Evolutionary conservation across 2,888 invertebrate species (phyloP), one percentile per base, ranked within the genome.

Genomic region (Coronaproctus castanopsis): DNA sequence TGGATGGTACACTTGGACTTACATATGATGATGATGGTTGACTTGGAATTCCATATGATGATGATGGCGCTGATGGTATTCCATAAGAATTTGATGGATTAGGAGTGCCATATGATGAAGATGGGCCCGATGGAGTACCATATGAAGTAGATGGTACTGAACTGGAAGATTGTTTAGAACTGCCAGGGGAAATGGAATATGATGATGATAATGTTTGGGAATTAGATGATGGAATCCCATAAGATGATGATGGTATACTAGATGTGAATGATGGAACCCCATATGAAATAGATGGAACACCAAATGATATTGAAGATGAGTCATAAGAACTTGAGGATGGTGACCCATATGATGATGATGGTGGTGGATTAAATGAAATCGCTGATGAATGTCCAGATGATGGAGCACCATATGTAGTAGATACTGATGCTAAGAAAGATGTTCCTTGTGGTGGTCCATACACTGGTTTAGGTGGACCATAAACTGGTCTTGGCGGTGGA

Each of bases 401-500:
- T 10, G 67, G 68, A 21, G 67, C 64, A 2, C 67, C 66, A 59
- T 67, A 67, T 53, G 64, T 62, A 20, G 65, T 62, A 58, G 67
- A 67, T 24, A 68, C 68, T 10, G 63, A 62, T n/a, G 55, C 48
- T 36, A 36, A 36, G 36, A 36, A 36, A 14, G 36, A 36, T 36
- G 36, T 36, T 14, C 36, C 36, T 36, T 36, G 36, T 24, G 65
- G 66, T 60, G 68, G 62, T 53, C 67, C 63, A 62, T 67, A 67
- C 36, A 57, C 63, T 8, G 65, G 57, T 59, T 65, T 67, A 20
- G 69, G 69, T 22, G 69, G 69, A 3, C 68, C 67, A 62, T 70
- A 69, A 19, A 64, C 63, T 3, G 66, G 64, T 57, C 66, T 64
- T 20, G 66, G 65, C 5, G 64, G 65, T 55, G 66, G 67, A 5